Evolutionary conservation across 92 coral and sea anemone genomes (phyloP), one percentile per base, ranked within the genome.

Genomic region (Metridium senile): DNA sequence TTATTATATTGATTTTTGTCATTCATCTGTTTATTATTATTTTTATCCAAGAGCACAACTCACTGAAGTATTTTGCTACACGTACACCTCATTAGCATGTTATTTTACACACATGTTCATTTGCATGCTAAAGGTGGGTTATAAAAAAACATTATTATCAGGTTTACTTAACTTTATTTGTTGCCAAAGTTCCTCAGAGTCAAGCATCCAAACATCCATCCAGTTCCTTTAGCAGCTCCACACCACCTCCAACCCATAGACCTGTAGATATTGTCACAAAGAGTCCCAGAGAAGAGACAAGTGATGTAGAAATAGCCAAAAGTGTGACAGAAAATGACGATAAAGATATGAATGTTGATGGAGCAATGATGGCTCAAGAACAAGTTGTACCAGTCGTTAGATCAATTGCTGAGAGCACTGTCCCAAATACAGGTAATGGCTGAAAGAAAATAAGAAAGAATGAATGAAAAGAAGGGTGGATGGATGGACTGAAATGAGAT

Each of bases 291-390:
- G 27, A 21, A 20, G 66, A 33, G 69, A 27, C 43, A 2, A 58
- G n/a, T 33, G 78, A 73, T 10, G 66, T 73, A 71, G 76, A 71
- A 71, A 58, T 52, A 31, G 78, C 78, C 4, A 73, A 62, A 32
- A 73, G 78, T 58, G 78, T 73, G 2, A 39, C 54, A 33, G 78
- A 73, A 58, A 28, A 62, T 21, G 56, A 26, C 17, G 68, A 71
- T 11, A 62, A 26, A 20, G 78, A 73, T 1, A 28, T 57, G 28
- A 22, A 20, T 1, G 30, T 73, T 22, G 46, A 19, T 56, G 68
- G 51, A 0, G 33, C 10, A 17, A 18, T 0, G 17, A 22, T 0
- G 2, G 64, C 52, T n/a, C 13, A 62, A 71, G 49, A 53, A 7
- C 2, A 22, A 25, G 2, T 11, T 59, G 29, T 26, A 22, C 27